Evolutionary conservation across 2,113 vertebrate species (phyloP), one percentile per base, ranked within the genome.

Genomic region (Paracanthobrama guichenoti): DNA sequence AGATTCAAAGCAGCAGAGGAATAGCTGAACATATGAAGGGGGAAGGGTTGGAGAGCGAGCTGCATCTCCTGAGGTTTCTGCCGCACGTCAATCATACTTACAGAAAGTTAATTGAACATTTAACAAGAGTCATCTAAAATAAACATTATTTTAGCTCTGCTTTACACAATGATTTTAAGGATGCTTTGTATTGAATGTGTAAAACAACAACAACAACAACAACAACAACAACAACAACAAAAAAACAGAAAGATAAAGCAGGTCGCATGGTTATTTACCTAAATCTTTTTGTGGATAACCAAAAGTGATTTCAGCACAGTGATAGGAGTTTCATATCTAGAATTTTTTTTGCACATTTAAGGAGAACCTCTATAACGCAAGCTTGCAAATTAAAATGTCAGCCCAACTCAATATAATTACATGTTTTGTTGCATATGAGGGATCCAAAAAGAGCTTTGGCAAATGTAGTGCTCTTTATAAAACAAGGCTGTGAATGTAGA

Each of bases 1-100:
- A 10, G 84, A 92, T 93, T 92, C 90, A 92, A 92, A 90, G 83
- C 14, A 39, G n/a, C 82, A 82, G 85, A 83, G 69, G 76, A 7
- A 84, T 50, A 18, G 69, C 79, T 86, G 69, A 14, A 48, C 87
- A 83, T 55, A 74, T 28, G 79, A 74, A 75, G 74, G 66, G 83
- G 89, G 88, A 89, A 83, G 9, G 12, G 11, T 64, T 89, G 87
- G 82, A 84, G 66, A 50, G 50, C 77, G 66, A 50, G 50, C 77
- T 35, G 6, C 6, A 74, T 90, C 90, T 87, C 88, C 66, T 78
- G 87, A 89, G 86, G 67, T 73, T 86, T 85, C 59, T 87, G 83
- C 87, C n/a, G 69, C 84, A 75, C 3, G 90, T 91, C 91, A 90
- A 89, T 92, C 88, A 91, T 31, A 83, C 85, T 81, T 84, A 50